Evolutionary conservation across 2,888 invertebrate species (phyloP).

Genomic region (Balanococcus diminutus): DNA sequence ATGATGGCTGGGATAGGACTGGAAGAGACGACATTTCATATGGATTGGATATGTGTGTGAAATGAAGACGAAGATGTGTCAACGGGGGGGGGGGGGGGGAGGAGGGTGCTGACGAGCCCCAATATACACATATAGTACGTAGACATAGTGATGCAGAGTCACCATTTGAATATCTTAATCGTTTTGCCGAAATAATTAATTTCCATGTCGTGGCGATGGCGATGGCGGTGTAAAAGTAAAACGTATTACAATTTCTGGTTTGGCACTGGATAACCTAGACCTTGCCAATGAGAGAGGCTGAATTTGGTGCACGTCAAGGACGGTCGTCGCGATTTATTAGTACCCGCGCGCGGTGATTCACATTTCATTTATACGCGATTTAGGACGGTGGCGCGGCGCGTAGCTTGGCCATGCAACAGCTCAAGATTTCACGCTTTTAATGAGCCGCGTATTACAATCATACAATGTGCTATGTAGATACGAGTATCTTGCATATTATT

Average conservation of each 20-base stretch:
- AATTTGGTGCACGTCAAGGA: constrained; percentile 32
- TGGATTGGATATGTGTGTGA: background rate
- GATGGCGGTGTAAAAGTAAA: constrained; percentile 23
- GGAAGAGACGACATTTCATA: background rate
- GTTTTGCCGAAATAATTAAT: constrained; percentile 25
- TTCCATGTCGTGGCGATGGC: background rate
- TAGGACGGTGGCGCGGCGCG: background rate
- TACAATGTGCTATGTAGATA: too few species aligned
- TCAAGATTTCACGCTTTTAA: constrained; percentile 11
- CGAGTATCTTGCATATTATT: too few species aligned
- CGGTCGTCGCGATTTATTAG: constrained; percentile 37
- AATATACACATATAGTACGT: too few species aligned
- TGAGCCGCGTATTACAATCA: background rate
- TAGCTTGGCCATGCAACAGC: background rate
- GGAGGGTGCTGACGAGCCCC: background rate
- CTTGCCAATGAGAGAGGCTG: constrained; percentile 37
- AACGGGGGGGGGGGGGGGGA: background rate
- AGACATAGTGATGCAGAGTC: background rate
- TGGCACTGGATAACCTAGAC: constrained; percentile 37
- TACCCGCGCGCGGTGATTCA: constrained; percentile 16
- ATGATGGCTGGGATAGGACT: background rate
- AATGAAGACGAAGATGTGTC: background rate
- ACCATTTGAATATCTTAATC: constrained; percentile 31
- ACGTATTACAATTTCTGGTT: constrained; percentile 37
- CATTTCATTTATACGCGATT: background rate